Evolutionary conservation across 2,113 vertebrate genomes (phyloP).

Genomic region (Lynx canadensis): DNA sequence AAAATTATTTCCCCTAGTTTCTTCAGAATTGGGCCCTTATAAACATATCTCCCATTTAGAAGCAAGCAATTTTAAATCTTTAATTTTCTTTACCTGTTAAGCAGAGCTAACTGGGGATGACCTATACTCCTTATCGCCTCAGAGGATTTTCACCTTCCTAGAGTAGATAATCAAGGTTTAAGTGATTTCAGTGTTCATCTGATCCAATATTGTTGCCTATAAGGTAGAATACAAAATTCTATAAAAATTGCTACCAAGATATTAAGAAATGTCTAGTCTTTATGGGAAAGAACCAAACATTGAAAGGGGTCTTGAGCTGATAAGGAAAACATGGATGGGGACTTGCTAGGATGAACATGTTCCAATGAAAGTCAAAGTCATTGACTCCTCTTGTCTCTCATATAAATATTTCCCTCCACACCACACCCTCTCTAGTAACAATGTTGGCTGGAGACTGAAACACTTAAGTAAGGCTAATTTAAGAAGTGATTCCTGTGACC

Average conservation of each 20-base stretch:
- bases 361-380: not conserved
- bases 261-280: not conserved
- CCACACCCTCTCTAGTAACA: not conserved
- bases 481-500: not conserved
- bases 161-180: not conserved
- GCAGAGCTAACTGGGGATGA: not conserved
- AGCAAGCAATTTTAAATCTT: not conserved
- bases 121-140: not conserved
- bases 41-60: not conserved
- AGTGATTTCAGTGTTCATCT: not conserved
- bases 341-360: not conserved
- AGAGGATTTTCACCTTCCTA: not conserved
- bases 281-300: not conserved
- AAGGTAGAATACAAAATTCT: not conserved
- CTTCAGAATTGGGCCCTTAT: not conserved
- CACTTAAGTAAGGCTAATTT: constrained; percentile 25
- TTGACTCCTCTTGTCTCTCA: not conserved
- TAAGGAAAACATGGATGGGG: not conserved
- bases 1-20: constrained; percentile 33
- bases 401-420: not conserved
- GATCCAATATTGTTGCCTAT: not conserved
- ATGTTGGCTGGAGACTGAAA: not conserved
- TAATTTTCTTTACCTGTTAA: not conserved
- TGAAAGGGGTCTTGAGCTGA: not conserved
- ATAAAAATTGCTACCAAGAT: not conserved